A percentile compares a stretch with the other conserved stretches of the same genome.
Conservation (phyloP, 2,113 vertebrate species). For the Lycocorax pyrrhopterus region DNA sequence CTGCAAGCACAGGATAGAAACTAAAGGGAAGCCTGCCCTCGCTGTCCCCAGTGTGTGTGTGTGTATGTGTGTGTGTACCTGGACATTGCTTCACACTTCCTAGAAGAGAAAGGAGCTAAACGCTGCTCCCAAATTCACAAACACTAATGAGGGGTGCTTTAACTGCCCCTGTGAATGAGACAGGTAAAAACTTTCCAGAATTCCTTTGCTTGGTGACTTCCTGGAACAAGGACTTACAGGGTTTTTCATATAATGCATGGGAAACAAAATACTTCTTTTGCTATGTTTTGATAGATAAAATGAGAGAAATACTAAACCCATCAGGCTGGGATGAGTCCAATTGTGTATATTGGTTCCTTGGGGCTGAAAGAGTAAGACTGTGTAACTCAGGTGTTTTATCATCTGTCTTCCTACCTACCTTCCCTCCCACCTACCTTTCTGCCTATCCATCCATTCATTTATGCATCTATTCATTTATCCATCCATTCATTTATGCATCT, state of each 20-base stretch:
- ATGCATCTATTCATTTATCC: rapidly evolving
- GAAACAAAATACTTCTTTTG: background rate
- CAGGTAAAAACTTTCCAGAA: background rate
- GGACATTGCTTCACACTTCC: background rate
- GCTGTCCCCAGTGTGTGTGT: rapidly evolving
- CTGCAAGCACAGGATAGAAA: background rate
- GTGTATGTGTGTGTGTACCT: too few relatives aligned
- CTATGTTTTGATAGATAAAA: background rate
- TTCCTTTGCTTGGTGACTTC: background rate
- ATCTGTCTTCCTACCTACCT: background rate
- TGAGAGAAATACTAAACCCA: background rate
- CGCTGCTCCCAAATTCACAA: background rate
- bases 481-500: rapidly evolving
- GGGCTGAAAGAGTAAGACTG: background rate
- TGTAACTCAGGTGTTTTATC: background rate
- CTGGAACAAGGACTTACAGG: background rate
- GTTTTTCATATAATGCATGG: too few relatives aligned
- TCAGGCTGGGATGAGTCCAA: background rate
- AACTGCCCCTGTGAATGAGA: background rate
- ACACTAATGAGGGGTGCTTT: background rate
- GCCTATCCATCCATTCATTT: background rate
- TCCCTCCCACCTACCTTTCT: background rate
- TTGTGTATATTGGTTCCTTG: background rate
- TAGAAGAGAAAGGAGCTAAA: too few relatives aligned
- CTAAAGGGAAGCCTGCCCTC: background rate